These are phyloP conservation scores for Drosophila auraria DNA, from an alignment of 1,140 invertebrate genomes.

Conservation along the genomic window DNA sequence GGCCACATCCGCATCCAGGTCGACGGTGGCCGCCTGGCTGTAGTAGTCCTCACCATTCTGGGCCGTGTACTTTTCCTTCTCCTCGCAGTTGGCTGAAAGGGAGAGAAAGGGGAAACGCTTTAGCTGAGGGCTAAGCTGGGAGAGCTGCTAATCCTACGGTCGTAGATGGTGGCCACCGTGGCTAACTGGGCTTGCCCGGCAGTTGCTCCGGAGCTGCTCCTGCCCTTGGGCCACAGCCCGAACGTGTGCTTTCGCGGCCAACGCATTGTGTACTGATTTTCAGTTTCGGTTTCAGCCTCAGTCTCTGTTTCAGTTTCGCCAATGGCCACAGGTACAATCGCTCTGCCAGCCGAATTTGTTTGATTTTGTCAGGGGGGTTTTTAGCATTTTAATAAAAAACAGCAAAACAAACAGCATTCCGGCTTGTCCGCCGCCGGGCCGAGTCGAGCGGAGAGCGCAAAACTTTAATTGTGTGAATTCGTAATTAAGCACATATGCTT, in stretches of 20 bases:
- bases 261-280: slow-evolving; percentile 76
- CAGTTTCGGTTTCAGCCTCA: slow-evolving; percentile 21
- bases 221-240: slow-evolving; percentile 35
- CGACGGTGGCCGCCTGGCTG: slow-evolving; percentile 38
- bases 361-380: slow-evolving; percentile 55
- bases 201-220: not conserved
- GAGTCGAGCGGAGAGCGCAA: slow-evolving; percentile 25
- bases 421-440: slow-evolving; percentile 23
- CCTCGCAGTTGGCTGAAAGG: slow-evolving; percentile 67
- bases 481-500: slow-evolving; percentile 54
- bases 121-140: no score
- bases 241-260: slow-evolving; percentile 76
- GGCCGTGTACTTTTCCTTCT: slow-evolving; percentile 69
- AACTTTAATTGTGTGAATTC: slow-evolving; percentile 66
- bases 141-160: slow-evolving; percentile 54
- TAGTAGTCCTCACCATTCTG: slow-evolving; percentile 67
- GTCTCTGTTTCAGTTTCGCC: slow-evolving; percentile 44
- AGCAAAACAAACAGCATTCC: slow-evolving; percentile 33
- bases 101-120: not conserved
- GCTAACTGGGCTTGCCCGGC: not conserved
- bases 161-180: slow-evolving; percentile 59
- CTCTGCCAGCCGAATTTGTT: slow-evolving; percentile 54
- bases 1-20: slow-evolving; percentile 68
- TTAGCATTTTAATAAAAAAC: slow-evolving; percentile 50
- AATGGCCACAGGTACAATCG: slow-evolving; percentile 49